Conservation (phyloP, 2,113 vertebrate genomes). For the Tupaia tana region DNA sequence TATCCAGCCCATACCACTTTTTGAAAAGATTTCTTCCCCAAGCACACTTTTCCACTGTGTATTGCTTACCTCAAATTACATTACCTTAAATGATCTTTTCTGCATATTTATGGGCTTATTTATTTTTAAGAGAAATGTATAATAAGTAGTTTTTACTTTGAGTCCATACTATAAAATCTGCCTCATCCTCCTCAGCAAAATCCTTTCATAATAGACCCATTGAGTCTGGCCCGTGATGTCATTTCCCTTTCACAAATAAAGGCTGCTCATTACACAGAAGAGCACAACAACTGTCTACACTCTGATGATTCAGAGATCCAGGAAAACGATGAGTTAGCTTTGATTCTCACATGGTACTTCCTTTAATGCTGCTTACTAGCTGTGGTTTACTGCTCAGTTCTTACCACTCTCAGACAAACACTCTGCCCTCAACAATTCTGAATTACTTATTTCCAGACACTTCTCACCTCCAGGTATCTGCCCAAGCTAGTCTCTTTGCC, state of each 20-base stretch:
- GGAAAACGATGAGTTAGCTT: not conserved
- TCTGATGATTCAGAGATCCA: conserved; percentile 55
- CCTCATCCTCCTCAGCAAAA: not conserved
- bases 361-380: not conserved
- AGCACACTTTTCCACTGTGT: not conserved
- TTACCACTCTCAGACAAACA: not conserved
- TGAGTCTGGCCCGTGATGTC: not conserved
- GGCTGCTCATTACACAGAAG: not conserved
- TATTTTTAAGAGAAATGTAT: not conserved
- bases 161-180: not conserved
- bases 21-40: not conserved
- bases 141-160: not conserved
- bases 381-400: not conserved
- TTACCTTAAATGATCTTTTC: not conserved
- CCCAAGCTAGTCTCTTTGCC: not conserved
- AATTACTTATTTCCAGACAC: not conserved
- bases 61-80: not conserved
- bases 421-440: not conserved
- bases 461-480: not conserved
- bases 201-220: not conserved
- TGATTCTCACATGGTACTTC: conserved; percentile 30
- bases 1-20: not conserved
- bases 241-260: conserved; percentile 6
- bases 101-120: not conserved
- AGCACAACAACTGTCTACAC: not conserved